Conservation (phyloP, 2,888 invertebrate genomes). For the Lithophane leautieri region DNA sequence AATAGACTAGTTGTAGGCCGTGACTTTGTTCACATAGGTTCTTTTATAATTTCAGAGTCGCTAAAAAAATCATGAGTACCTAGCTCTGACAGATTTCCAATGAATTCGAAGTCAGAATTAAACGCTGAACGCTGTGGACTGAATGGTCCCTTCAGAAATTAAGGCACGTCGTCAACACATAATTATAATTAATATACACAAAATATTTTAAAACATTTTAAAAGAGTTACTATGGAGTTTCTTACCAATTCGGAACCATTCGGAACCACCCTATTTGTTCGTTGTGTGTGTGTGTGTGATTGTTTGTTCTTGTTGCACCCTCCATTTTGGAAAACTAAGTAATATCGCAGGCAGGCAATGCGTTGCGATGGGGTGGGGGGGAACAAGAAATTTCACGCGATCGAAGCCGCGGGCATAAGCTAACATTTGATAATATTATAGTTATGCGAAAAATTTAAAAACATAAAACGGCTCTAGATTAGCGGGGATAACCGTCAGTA, state of each 20-base stretch:
- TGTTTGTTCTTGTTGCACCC: too few species aligned
- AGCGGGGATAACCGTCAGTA: neutral
- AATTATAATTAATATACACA: neutral
- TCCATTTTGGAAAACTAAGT: too few species aligned
- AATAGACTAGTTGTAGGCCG: neutral
- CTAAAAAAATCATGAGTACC: neutral
- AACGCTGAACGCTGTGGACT: neutral
- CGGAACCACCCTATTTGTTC: neutral
- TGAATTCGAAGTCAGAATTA: neutral
- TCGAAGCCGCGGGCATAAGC: neutral
- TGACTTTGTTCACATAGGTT: neutral
- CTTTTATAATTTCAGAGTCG: neutral
- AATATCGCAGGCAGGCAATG: too few species aligned
- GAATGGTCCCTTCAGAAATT: neutral
- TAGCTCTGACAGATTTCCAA: neutral
- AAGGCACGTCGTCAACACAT: neutral
- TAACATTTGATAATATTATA: neutral
- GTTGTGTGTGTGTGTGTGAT: too few species aligned
- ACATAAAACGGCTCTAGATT: slow-evolving; percentile 7
- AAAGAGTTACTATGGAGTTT: neutral
- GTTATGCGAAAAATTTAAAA: neutral
- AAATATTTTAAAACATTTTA: too few species aligned
- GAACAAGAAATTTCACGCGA: too few species aligned
- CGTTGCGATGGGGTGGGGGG: too few species aligned
- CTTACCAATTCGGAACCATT: neutral